Evolutionary conservation across 2,797 vertebrate species (phyloP), one percentile per base, ranked within the genome.

Genomic region (Lates japonicus): DNA sequence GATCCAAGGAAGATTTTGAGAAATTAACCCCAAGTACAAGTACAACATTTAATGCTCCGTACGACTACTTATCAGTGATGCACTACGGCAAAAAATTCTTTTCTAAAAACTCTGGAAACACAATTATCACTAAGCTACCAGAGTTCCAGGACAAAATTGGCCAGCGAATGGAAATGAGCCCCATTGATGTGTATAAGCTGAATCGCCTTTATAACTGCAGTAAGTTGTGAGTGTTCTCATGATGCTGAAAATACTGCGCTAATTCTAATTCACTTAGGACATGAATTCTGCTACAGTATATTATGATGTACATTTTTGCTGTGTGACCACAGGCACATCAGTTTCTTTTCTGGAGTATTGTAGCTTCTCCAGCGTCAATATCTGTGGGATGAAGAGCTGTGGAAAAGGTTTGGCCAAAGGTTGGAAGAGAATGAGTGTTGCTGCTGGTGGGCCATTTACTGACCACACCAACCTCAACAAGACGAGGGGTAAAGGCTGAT

Each of bases 31-130:
- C 0, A 9, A 33, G 5, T 10, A 19, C 8, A 16, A 51, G 25
- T 8, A 71, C 20, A 52, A 54, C 67, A 31, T 48, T 62, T 5
- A 55, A 49, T 7, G 8, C 63, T 9, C 35, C 44, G 3, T 81
- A 76, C 2, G 78, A 81, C 44, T 81, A 81, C 22, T 25, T 51
- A 16, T 76, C 78, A 37, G 33, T 82, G 25, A 62, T 82, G 74
- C 80, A 82, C 62, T 77, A 77, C 5, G 42, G 55, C 8, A 31
- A 52, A 57, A 2, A n/a, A 2, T 8, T 25, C 7, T 82, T 82
- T 29, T 74, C 64, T n/a, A 78, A 82, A 41, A 60, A 61, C 42
- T 16, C 2, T 0, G 61, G 9, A n/a, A 10, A 31, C 2, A 82
- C 74, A 13, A 68, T 82, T 39, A 2, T 3, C 16, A 72, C 80